A percentile compares a stretch with the other conserved stretches of the same genome.
These are phyloP conservation scores for Cerastis leucographa DNA, from an alignment of 2,888 invertebrate genomes.

Conservation along the genomic window DNA sequence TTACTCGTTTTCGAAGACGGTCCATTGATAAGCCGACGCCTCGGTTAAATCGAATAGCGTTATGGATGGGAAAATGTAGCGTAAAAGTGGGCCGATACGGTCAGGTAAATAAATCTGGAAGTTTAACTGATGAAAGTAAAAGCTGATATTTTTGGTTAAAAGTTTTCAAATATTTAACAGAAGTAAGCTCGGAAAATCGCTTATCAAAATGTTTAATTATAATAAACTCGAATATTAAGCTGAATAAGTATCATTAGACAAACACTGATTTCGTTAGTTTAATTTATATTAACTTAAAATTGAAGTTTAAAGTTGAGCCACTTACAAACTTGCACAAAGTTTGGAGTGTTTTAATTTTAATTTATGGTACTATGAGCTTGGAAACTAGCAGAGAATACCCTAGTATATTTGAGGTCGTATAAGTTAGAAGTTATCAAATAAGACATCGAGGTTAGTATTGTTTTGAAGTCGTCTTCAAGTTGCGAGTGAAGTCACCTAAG, in stretches of 20 bases:
- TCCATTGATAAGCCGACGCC: constrained; percentile 59
- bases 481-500: background rate
- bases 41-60: constrained; percentile 56
- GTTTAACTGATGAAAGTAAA: constrained; percentile 13
- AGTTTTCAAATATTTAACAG: background rate
- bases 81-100: constrained; percentile 48
- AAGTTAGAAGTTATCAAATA: constrained; percentile 31
- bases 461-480: constrained; percentile 23
- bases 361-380: constrained; percentile 47
- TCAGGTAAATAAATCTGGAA: constrained; percentile 52
- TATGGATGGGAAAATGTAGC: constrained; percentile 45
- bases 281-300: constrained; percentile 42
- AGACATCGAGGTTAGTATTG: constrained; percentile 11
- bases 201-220: constrained; percentile 28
- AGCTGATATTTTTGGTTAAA: background rate
- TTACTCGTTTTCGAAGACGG: constrained; percentile 57
- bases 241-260: constrained; percentile 29
- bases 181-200: background rate
- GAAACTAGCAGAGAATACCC: constrained; percentile 28
- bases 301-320: constrained; percentile 36
- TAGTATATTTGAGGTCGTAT: constrained; percentile 20
- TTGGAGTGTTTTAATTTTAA: constrained; percentile 58
- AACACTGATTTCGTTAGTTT: constrained; percentile 48
- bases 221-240: constrained; percentile 4
- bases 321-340: constrained; percentile 44